A percentile compares a stretch with the other conserved stretches of the same genome.
Conservation (phyloP, 2,113 vertebrate species). For the Heloderma charlesbogerti region DNA sequence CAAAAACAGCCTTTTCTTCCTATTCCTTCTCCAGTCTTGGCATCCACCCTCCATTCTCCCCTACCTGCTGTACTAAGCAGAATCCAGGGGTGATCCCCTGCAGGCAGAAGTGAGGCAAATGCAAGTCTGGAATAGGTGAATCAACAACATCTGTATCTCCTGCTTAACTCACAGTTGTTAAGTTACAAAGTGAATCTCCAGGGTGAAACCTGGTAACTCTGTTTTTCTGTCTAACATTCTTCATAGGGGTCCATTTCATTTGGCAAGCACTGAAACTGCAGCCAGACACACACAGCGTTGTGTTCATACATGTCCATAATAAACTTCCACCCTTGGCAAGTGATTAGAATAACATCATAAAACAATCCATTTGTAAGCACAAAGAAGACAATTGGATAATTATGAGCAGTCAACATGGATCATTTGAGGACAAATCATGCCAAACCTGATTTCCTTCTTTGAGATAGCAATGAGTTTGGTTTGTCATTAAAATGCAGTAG, state of each 20-base stretch:
- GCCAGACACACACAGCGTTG: neutral
- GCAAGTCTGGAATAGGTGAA: neutral
- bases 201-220: neutral
- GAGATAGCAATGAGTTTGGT: conserved; percentile 12
- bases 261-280: neutral
- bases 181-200: neutral
- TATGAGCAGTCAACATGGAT: conserved; percentile 11
- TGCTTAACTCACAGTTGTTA: neutral
- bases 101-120: neutral
- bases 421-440: conserved; percentile 20
- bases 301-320: conserved; percentile 8
- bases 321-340: conserved; percentile 17
- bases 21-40: neutral
- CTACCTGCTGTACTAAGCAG: neutral
- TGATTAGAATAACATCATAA: conserved; percentile 23
- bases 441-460: conserved; percentile 29
- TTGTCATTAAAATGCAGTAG: neutral
- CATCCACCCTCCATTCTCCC: neutral
- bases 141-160: neutral
- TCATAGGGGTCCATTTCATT: neutral
- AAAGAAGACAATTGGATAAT: conserved; percentile 35
- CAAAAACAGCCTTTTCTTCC: no score
- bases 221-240: neutral
- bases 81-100: neutral
- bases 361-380: conserved; percentile 23